Conservation (phyloP, 1,140 invertebrate species). For the Plodia interpunctella region DNA sequence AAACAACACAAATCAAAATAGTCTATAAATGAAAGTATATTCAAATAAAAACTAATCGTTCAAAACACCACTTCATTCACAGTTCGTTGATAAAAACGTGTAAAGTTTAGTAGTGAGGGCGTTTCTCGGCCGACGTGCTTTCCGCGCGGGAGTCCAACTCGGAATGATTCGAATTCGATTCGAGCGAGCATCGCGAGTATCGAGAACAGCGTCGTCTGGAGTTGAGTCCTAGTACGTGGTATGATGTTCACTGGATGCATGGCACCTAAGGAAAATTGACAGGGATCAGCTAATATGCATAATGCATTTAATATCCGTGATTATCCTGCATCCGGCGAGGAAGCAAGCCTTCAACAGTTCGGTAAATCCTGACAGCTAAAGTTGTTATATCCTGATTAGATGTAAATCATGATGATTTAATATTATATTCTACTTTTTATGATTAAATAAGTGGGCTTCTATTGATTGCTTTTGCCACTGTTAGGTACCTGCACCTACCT, state of each 20-base stretch:
- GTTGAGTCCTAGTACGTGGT: background rate
- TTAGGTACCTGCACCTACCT: slow-evolving; percentile 15
- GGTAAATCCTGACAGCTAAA: slow-evolving; percentile 10
- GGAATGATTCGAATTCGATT: slow-evolving; percentile 38
- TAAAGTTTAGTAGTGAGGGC: slow-evolving; percentile 53
- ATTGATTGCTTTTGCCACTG: background rate
- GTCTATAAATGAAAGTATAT: slow-evolving; percentile 52
- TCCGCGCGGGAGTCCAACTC: slow-evolving; percentile 41
- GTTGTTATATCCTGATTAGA: slow-evolving; percentile 6
- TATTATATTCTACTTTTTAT: background rate
- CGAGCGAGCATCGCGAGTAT: slow-evolving; percentile 14
- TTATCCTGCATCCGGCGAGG: slow-evolving; percentile 35
- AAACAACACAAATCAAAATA: slow-evolving; percentile 68
- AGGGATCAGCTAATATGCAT: slow-evolving; percentile 47
- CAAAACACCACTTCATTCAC: slow-evolving; percentile 54
- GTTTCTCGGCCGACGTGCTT: slow-evolving; percentile 36
- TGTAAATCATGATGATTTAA: slow-evolving; percentile 3
- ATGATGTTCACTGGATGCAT: slow-evolving; percentile 28
- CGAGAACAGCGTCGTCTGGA: slow-evolving; percentile 7
- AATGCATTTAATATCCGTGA: slow-evolving; percentile 46
- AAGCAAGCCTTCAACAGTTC: slow-evolving; percentile 19
- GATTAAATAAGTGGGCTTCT: too few species aligned
- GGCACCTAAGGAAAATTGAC: slow-evolving; percentile 42
- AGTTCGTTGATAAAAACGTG: slow-evolving; percentile 45
- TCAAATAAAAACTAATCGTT: slow-evolving; percentile 41